Conservation (phyloP, 2,888 invertebrate genomes). For the Abrostola triplasia region DNA sequence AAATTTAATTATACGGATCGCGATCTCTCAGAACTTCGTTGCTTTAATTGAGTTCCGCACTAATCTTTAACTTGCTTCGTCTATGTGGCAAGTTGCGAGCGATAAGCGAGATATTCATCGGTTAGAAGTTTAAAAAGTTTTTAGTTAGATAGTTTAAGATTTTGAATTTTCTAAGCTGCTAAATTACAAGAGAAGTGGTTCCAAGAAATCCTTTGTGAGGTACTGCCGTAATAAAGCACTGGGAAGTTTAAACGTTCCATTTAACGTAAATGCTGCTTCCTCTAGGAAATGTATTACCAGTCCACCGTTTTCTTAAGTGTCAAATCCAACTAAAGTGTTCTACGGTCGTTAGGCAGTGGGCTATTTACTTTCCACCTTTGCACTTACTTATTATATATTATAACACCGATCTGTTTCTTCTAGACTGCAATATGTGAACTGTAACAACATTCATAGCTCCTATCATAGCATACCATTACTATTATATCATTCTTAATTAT, state of each 20-base stretch:
- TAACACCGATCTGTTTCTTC: no score
- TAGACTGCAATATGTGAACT: no score
- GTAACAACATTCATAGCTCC: no score
- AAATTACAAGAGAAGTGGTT: constrained; percentile 17
- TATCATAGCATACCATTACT: no score
- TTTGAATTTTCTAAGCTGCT: constrained; percentile 15
- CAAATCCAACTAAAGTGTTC: no score
- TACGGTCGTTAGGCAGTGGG: no score
- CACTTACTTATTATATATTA: no score
- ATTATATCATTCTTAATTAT: no score
- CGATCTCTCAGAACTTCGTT: constrained; percentile 75
- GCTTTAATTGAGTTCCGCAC: constrained; percentile 82
- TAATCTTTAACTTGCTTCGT: constrained; percentile 78
- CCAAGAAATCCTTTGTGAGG: constrained; percentile 5
- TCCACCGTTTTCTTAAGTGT: no score
- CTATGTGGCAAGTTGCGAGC: constrained; percentile 53
- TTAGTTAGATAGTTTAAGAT: constrained; percentile 28
- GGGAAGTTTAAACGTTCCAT: not conserved
- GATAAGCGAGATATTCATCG: constrained; percentile 40
- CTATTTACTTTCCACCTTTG: no score
- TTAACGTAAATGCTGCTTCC: not conserved
- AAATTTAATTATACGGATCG: constrained; percentile 84
- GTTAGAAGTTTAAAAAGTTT: constrained; percentile 17
- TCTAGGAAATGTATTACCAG: not conserved
- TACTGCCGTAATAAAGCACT: not conserved